A percentile compares a stretch with the other conserved stretches of the same genome.
These are phyloP conservation scores for Tetrax tetrax DNA, from an alignment of 2,113 vertebrate genomes.

Conservation along the genomic window DNA sequence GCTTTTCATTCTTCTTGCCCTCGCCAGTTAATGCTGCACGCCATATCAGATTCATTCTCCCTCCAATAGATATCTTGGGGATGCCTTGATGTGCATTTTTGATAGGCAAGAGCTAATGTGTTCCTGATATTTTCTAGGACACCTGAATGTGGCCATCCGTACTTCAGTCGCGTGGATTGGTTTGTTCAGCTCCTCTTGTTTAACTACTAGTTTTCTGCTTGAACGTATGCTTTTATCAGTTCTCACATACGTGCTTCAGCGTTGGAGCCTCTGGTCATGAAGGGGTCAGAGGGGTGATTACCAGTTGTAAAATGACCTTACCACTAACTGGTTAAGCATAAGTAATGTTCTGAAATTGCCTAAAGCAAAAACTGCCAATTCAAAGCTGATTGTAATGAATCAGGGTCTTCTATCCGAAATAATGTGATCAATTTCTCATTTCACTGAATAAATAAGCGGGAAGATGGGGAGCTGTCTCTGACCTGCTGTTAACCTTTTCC, in stretches of 20 bases:
- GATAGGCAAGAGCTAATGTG: neutral
- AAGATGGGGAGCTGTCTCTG: conserved; percentile 87
- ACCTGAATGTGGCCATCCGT: neutral
- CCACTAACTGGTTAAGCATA: conserved; percentile 87
- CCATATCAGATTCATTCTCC: neutral
- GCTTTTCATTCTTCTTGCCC: neutral
- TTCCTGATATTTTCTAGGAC: neutral
- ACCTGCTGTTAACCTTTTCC: conserved; percentile 89
- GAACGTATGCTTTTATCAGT: neutral
- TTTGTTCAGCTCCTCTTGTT: neutral
- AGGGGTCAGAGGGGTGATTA: conserved; percentile 88
- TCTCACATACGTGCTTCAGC: neutral
- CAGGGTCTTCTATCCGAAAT: conserved; percentile 93
- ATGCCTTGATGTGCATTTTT: neutral
- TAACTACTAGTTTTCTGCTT: neutral
- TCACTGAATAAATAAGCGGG: conserved; percentile 97
- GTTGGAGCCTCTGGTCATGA: conserved; percentile 75
- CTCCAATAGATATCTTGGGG: neutral
- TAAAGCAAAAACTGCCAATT: conserved; percentile 94
- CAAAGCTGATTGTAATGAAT: conserved; percentile 97
- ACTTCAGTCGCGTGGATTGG: neutral
- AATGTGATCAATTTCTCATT: conserved; percentile 99
- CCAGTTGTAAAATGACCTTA: conserved; percentile 94
- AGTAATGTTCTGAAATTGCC: conserved; percentile 92
- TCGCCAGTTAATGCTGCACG: neutral